A percentile compares a stretch with the other conserved stretches of the same genome.
Evolutionary conservation across 37 sponge, comb jelly and placozoan species (phyloP).

Genomic region (Aphrocallistes beatrix): DNA sequence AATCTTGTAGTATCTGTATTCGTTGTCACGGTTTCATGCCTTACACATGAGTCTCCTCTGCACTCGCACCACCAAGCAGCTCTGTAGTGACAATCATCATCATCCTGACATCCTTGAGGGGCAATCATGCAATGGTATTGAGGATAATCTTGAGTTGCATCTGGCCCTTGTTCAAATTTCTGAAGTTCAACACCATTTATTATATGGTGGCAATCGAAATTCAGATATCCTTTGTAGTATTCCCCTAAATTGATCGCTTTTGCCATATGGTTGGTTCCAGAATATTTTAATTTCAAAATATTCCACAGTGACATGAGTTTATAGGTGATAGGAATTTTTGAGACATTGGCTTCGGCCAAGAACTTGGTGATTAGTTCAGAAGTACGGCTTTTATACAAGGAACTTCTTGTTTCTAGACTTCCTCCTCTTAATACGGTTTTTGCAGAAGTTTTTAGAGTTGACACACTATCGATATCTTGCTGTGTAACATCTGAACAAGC

Average conservation of each 20-base stretch:
- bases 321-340: slow-evolving; percentile 14
- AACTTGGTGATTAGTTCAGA: background rate
- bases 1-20: background rate
- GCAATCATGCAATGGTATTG: slow-evolving; percentile 25
- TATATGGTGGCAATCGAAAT: slow-evolving; percentile 13
- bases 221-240: slow-evolving; percentile 26
- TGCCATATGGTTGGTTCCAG: slow-evolving; percentile 18
- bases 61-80: slow-evolving; percentile 23
- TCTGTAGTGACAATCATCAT: slow-evolving; percentile 24
- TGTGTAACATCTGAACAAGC: slow-evolving; percentile 11
- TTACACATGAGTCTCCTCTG: slow-evolving; percentile 24
- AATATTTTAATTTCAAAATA: slow-evolving; percentile 18
- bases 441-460: background rate
- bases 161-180: background rate
- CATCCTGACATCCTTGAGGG: slow-evolving; percentile 11
- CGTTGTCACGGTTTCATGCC: background rate
- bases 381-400: background rate
- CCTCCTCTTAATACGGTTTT: slow-evolving; percentile 23
- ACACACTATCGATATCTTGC: background rate
- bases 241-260: slow-evolving; percentile 22
- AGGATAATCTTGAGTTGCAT: background rate
- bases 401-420: background rate
- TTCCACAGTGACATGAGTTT: slow-evolving; percentile 13
- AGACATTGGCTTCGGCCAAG: slow-evolving; percentile 10
- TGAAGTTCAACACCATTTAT: background rate